Evolutionary conservation across 2,888 invertebrate species (phyloP).

Genomic region (Phragmatobia fuliginosa): DNA sequence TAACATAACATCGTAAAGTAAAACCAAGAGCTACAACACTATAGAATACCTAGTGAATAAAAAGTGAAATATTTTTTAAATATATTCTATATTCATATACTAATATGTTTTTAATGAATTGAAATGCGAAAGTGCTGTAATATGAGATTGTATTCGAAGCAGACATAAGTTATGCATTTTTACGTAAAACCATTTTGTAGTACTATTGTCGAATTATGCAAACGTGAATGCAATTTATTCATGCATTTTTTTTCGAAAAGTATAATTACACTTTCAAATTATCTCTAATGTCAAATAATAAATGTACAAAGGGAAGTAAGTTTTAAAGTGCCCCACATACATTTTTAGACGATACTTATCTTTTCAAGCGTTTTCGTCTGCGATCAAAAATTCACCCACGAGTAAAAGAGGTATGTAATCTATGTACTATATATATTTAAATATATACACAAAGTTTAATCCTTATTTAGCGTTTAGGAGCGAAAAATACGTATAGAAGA

Average conservation of each 20-base stretch:
- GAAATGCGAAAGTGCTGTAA: not conserved
- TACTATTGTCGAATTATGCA: conserved; percentile 7
- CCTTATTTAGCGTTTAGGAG: too few relatives aligned
- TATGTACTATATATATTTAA: too few relatives aligned
- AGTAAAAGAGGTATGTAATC: too few relatives aligned
- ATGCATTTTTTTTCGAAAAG: not conserved
- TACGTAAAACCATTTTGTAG: conserved; percentile 8
- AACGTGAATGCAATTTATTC: conserved; percentile 2
- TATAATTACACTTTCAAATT: conserved; percentile 1
- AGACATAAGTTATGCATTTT: not conserved
- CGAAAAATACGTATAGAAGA: too few relatives aligned
- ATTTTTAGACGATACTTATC: not conserved
- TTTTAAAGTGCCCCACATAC: not conserved
- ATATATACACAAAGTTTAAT: too few relatives aligned
- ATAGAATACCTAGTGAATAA: not conserved
- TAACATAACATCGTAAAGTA: not conserved
- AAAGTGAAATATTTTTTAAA: not conserved
- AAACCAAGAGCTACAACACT: not conserved
- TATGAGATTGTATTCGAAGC: not conserved
- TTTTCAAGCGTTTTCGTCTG: not conserved
- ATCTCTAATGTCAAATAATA: not conserved
- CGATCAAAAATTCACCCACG: too few relatives aligned
- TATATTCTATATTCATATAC: not conserved
- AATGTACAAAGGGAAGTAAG: not conserved
- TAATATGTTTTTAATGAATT: conserved; percentile 2